Base-by-base conservation (phyloP, 2,888 invertebrate genomes). In the Lamproptera curius region DNA sequence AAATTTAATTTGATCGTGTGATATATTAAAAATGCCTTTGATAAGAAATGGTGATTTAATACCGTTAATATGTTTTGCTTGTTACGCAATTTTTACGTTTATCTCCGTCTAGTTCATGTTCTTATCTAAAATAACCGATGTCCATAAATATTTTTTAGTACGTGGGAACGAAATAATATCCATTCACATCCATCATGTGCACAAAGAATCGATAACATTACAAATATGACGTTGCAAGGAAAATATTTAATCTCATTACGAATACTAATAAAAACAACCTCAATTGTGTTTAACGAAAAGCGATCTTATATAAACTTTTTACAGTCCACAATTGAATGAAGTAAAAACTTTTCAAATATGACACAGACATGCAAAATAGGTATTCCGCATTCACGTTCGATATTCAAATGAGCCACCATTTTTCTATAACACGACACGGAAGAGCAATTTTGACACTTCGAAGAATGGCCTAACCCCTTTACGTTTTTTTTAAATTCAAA, bases 201-300 rank as follows among this genome's bases (percentile, higher is more conserved):
- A 57, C 52, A 73, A 73, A 61, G 57, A 50, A 43, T 37, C 26
- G 67, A 62, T 70, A 76, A 73, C 57, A 76, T 72, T 73, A 64
- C 59, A 76, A 77, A 79, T 77, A 72, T 82, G 85, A 82, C 85
- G 83, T 65, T 70, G 55, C 45, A 75, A 71, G 76, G 72, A 85
- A 84, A 87, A 87, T 79, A 86, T 86, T 84, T 83, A 72, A 85
- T 79, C 81, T 77, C 83, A 86, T 86, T 86, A 86, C 70, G 67
- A 64, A 80, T 78, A 80, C 74, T 73, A 58, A 67, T 34, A 42
- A 44, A 49, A 61, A 56, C 57, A 70, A 68, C 75, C 55, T 55
- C 55, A 53, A 57, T 56, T 53, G 56, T 55, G 54, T 47, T n/a
- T n/a, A 1, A 34, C 16, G 11, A 39, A 35, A 39, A 8, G 34